phyloP scores from a whole-genome alignment of 2,797 vertebrate species.

The Sciaenops ocellatus region DNA sequence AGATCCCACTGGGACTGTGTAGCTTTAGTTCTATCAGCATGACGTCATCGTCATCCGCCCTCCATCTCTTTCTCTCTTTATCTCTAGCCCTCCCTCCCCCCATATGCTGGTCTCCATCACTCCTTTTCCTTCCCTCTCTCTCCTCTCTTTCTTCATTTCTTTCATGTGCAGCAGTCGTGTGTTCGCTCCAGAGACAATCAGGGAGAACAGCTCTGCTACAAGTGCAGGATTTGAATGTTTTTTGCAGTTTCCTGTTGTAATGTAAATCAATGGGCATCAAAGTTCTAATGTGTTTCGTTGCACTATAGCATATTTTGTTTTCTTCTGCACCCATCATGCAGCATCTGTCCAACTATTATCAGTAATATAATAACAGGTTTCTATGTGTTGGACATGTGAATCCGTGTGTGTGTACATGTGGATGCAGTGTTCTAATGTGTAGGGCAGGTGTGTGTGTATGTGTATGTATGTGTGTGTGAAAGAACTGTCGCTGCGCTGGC shows the following conservation, averaged over 20 bases:
- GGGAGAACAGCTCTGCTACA: background rate
- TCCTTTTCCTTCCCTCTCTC: background rate
- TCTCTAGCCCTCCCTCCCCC: constrained; percentile 8
- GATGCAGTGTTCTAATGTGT: constrained; percentile 26
- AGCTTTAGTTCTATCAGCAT: constrained; percentile 63
- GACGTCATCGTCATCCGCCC: constrained; percentile 65
- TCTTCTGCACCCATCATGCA: constrained; percentile 11
- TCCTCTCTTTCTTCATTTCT: constrained; percentile 9
- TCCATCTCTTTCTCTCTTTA: background rate
- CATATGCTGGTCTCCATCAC: constrained; percentile 17
- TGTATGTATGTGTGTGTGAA: background rate
- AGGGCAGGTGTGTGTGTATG: constrained; percentile 17
- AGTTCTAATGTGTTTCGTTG: constrained; percentile 30
- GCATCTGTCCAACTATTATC: constrained; percentile 10
- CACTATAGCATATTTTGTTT: background rate
- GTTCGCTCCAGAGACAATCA: constrained; percentile 11
- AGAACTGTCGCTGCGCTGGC: constrained; percentile 51
- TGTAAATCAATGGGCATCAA: constrained; percentile 26
- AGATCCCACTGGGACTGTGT: constrained; percentile 68
- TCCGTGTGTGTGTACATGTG: constrained; percentile 11
- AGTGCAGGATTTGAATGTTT: background rate
- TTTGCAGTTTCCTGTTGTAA: constrained; percentile 16
- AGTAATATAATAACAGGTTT: constrained; percentile 14
- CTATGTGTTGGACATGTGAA: constrained; percentile 13
- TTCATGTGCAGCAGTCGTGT: constrained; percentile 6